Conservation (phyloP, 2,797 vertebrate genomes). For the Gymnocypris eckloni region DNA sequence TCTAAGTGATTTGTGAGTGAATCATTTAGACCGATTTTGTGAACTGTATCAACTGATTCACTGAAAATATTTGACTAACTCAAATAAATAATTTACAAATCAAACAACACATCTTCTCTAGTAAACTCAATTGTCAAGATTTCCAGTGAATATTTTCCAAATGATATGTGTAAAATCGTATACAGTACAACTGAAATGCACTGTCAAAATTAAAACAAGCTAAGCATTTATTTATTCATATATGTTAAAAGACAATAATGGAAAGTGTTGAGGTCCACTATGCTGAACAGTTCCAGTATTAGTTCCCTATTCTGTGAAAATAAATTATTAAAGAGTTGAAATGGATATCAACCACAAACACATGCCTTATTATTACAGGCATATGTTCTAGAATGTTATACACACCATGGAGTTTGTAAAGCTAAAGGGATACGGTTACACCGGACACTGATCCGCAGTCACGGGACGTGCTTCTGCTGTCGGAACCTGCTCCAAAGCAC, state of each 20-base stretch:
- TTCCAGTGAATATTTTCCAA: background rate
- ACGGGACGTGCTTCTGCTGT: slow-evolving; percentile 63
- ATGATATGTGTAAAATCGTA: background rate
- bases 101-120: background rate
- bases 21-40: background rate
- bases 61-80: background rate
- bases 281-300: background rate
- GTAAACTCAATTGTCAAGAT: background rate
- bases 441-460: slow-evolving; percentile 58
- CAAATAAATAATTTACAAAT: background rate
- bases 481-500: slow-evolving; percentile 63
- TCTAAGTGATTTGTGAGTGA: no score
- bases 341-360: slow-evolving; percentile 15
- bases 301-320: background rate
- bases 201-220: background rate
- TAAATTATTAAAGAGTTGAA: background rate
- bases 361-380: background rate
- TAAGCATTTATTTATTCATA: background rate
- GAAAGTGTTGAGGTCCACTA: background rate
- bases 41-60: background rate
- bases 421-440: slow-evolving; percentile 65
- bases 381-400: slow-evolving; percentile 17
- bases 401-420: slow-evolving; percentile 53
- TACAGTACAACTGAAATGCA: background rate
- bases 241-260: background rate